Evolutionary conservation across 2,113 vertebrate species (phyloP), one percentile per base, ranked within the genome.

Genomic region (Heptranchias perlo): DNA sequence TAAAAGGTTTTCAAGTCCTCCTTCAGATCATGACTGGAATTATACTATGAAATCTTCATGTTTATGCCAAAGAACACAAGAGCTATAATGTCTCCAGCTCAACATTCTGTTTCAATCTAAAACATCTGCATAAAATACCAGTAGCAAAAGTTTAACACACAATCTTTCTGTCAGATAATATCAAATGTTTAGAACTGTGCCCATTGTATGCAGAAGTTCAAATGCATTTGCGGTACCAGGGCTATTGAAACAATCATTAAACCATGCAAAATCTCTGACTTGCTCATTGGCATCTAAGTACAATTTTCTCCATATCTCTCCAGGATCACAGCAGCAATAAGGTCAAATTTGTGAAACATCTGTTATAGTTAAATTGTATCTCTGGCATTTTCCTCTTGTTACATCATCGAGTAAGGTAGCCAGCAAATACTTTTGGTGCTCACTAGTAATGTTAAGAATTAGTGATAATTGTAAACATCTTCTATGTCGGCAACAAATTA

Each of bases 81-180:
- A 94, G 39, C 7, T 47, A 94, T 47, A 62, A 47, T 64, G n/a
- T 44, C 62, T 94, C 35, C 21, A 28, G 31, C 62, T 94, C 21
- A 92, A 92, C 0, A 0, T 54, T 4, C 25, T 31, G 4, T 16
- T 35, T 92, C 54, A 61, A 92, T 18, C 89, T 58, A 44, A 94
- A 92, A n/a, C 16, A 39, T 39, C 35, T 64, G 5, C 89, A 39
- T 13, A 21, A 62, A 49, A 95, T 47, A 28, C 25, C 25, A 52
- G 64, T 31, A 35, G 94, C 39, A 69, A 47, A 39, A 13, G 8
- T 69, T 69, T 69, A 69, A 69, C 47, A 16, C 25, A 35, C 64
- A 95, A 95, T 49, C 25, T 95, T 69, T 49, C 44, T 95, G 25
- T 69, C 94, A 95, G 61, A 64, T 93, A 62, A 95, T 67, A 67